A percentile compares a stretch with the other conserved stretches of the same genome.
Evolutionary conservation across 2,797 vertebrate species (phyloP).

Genomic region (Cetoscarus ocellatus): DNA sequence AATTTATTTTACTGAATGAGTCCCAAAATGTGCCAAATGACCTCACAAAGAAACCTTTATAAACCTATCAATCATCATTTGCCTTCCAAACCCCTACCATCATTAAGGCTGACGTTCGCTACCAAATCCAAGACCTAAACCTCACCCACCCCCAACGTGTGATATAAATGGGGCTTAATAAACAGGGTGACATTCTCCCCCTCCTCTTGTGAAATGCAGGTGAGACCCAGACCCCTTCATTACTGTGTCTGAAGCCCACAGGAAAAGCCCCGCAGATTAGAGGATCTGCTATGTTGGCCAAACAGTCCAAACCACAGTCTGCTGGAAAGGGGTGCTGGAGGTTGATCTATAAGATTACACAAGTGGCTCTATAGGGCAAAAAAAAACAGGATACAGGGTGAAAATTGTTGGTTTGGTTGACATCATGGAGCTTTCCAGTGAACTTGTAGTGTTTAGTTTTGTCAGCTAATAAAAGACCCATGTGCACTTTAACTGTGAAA

Average conservation of each 20-base stretch:
- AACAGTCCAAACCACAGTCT: slow-evolving; percentile 65
- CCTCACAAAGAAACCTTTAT: slow-evolving; percentile 58
- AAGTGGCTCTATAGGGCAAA: slow-evolving; percentile 42
- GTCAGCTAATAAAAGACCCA: not conserved
- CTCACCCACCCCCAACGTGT: slow-evolving; percentile 25
- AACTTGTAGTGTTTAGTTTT: not conserved
- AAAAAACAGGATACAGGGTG: slow-evolving; percentile 11
- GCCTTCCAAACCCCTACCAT: slow-evolving; percentile 30
- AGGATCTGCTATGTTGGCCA: slow-evolving; percentile 71
- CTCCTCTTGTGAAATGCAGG: slow-evolving; percentile 53
- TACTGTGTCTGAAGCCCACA: slow-evolving; percentile 63
- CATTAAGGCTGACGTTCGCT: slow-evolving; percentile 20
- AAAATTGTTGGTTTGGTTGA: slow-evolving; percentile 17
- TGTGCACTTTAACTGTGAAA: not conserved
- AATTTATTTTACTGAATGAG: not conserved
- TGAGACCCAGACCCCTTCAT: slow-evolving; percentile 68
- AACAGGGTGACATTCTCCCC: slow-evolving; percentile 56
- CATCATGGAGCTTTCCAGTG: slow-evolving; percentile 1
- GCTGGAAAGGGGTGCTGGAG: slow-evolving; percentile 28
- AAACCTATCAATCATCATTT: slow-evolving; percentile 43
- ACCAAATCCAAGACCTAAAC: slow-evolving; percentile 33
- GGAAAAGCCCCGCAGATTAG: slow-evolving; percentile 70
- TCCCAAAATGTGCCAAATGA: slow-evolving; percentile 22
- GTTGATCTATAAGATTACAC: slow-evolving; percentile 55
- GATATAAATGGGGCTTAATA: slow-evolving; percentile 52